Conservation (phyloP, 2,888 invertebrate species). For the Mesorhabditis belari region DNA sequence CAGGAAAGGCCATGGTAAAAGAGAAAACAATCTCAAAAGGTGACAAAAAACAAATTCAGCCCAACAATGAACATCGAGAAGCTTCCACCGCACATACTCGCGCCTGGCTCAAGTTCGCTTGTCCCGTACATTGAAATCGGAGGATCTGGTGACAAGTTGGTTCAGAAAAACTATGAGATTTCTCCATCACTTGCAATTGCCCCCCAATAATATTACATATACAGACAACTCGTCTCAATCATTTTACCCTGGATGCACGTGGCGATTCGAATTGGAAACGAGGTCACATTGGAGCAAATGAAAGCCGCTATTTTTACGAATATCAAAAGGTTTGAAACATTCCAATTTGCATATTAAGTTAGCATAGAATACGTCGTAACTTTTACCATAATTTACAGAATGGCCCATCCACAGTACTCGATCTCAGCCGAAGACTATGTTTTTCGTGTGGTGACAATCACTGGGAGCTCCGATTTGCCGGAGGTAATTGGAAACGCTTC, state of each 20-base stretch:
- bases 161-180: too few relatives aligned
- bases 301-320: slow-evolving; percentile 32
- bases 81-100: neutral
- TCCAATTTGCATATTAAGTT: neutral
- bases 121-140: neutral
- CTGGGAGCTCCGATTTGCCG: slow-evolving; percentile 22
- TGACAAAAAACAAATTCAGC: neutral
- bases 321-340: slow-evolving; percentile 18
- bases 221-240: slow-evolving; percentile 10
- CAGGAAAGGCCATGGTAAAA: neutral
- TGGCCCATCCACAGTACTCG: slow-evolving; percentile 15
- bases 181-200: neutral
- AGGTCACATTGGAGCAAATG: slow-evolving; percentile 24
- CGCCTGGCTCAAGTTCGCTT: neutral
- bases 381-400: slow-evolving; percentile 4
- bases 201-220: neutral
- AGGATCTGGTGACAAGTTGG: slow-evolving; percentile 4
- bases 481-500: slow-evolving; percentile 10
- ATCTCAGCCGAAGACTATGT: slow-evolving; percentile 22
- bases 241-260: slow-evolving; percentile 31
- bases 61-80: neutral
- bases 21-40: too few relatives aligned
- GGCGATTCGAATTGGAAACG: slow-evolving; percentile 19
- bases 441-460: slow-evolving; percentile 19
- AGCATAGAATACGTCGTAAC: neutral